phyloP scores from a whole-genome alignment of 2,113 vertebrate genomes.

The Edolisoma coerulescens region DNA sequence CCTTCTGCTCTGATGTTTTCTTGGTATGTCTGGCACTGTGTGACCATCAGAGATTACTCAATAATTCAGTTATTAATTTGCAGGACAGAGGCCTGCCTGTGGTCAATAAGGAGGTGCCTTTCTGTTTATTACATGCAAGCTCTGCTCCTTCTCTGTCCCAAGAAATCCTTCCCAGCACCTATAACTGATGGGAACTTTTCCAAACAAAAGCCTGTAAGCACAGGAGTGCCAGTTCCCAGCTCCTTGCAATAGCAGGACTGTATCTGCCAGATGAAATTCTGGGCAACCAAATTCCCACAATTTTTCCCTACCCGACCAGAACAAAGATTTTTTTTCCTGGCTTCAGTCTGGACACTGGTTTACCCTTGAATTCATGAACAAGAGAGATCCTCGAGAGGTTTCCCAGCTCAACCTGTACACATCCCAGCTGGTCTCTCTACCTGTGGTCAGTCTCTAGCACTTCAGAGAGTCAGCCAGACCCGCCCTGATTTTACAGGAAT shows the following conservation, averaged over 20 bases:
- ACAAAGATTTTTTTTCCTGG: neutral
- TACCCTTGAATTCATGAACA: neutral
- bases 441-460: neutral
- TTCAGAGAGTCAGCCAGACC: neutral
- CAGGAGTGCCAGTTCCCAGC: neutral
- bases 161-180: neutral
- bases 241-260: neutral
- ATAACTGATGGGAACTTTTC: neutral
- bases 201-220: neutral
- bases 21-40: neutral
- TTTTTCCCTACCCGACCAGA: neutral
- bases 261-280: neutral
- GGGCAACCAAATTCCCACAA: neutral
- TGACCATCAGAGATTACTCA: neutral
- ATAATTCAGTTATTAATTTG: neutral
- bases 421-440: neutral
- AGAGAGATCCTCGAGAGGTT: neutral
- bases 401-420: neutral
- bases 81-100: neutral
- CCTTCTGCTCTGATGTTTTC: neutral
- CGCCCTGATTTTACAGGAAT: neutral
- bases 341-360: neutral
- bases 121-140: neutral
- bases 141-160: neutral
- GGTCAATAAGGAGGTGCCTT: neutral